Conservation (phyloP, 2,113 vertebrate species). For the Pavo muticus region DNA sequence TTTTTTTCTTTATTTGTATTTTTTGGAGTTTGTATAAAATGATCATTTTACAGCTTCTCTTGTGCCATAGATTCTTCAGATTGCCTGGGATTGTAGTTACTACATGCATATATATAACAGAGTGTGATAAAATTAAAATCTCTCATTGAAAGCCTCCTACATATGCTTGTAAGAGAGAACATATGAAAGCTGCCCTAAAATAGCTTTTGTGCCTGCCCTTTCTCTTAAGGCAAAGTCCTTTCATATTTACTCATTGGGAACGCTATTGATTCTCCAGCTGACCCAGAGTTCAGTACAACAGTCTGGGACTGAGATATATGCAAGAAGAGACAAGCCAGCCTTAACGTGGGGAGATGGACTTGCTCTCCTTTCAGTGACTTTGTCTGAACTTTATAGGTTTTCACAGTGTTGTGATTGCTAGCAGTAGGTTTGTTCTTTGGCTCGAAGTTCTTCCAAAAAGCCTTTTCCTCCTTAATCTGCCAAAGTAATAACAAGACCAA, state of each 20-base stretch:
- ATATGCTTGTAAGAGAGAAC: background rate
- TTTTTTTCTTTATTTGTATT: background rate
- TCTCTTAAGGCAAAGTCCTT: conserved; percentile 44
- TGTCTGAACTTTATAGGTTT: background rate
- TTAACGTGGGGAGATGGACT: background rate
- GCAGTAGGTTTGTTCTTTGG: background rate
- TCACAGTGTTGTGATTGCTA: background rate
- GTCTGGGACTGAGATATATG: background rate
- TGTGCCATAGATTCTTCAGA: background rate
- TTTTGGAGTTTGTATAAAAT: background rate
- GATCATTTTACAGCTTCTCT: background rate
- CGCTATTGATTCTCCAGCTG: background rate
- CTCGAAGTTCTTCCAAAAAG: background rate
- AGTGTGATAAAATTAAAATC: background rate
- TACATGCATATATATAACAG: background rate
- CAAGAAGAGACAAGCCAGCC: background rate
- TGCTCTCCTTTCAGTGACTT: background rate
- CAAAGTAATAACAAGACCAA: background rate
- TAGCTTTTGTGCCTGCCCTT: fast-evolving
- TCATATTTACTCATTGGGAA: conserved; percentile 1
- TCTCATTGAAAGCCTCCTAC: background rate
- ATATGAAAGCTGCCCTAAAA: background rate
- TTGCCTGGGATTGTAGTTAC: background rate
- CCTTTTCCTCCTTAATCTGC: background rate
- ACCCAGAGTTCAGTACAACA: background rate